Evolutionary conservation across 2,888 invertebrate species (phyloP), one percentile per base, ranked within the genome.

Genomic region (Orthosia cruda): DNA sequence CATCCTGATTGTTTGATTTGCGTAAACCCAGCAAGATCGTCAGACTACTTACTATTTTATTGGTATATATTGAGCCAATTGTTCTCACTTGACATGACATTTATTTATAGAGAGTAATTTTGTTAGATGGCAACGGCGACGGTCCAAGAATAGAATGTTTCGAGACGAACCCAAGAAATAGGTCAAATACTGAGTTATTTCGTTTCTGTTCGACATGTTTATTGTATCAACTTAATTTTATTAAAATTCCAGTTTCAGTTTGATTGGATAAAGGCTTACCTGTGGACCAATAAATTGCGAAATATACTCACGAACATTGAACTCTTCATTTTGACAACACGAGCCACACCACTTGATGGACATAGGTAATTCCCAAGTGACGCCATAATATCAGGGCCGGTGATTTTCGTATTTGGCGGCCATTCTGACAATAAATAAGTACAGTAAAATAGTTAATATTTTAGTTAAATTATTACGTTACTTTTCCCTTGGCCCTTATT

Each of bases 51-150:
- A n/a, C 40, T 12, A 52, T 57, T 40, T 63, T 57, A 62, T 64
- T 57, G 61, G 16, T 69, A 64, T 66, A 71, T 71, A 80, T 71
- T 55, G 20, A 66, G 65, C 15, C 58, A 70, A 80, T 84, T 23
- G 63, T 73, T 73, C 45, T 54, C 58, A 66, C 54, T 80, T 69
- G 63, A 45, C 45, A 32, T 59, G 16, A 20, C 55, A 69, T 84
- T 65, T 59, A 79, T 82, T 62, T 54, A 64, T 49, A 18, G 40
- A 83, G 47, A 32, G 55, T 78, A 71, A 78, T 83, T 71, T 61
- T 40, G 16, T 64, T 67, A n/a, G 49, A 68, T 26, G 47, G 20
- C 55, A n/a, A 40, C 47, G 40, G 20, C 32, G 26, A 18, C 12
- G 47, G 13, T 74, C 16, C 23, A 23, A 54, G 65, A 66, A 66